Conservation (phyloP, 2,888 invertebrate species). For the Sesia apiformis region DNA sequence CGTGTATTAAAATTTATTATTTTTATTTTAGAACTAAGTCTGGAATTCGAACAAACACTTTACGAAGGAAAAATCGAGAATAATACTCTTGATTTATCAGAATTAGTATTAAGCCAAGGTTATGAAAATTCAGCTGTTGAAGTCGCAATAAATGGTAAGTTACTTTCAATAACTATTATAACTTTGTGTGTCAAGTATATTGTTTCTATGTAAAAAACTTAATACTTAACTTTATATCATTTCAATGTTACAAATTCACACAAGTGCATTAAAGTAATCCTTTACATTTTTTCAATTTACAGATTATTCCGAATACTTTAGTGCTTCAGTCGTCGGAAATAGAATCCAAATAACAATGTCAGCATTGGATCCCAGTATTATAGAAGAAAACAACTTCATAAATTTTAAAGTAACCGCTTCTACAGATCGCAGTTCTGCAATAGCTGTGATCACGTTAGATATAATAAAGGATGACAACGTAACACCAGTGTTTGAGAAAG, state of each 20-base stretch:
- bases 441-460: conserved; percentile 35
- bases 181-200: too few relatives aligned
- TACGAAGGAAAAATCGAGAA: conserved; percentile 39
- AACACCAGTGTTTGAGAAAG: conserved; percentile 39
- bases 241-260: too few relatives aligned
- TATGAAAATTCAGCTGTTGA: conserved; percentile 23
- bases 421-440: conserved; percentile 22
- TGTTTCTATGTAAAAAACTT: too few relatives aligned
- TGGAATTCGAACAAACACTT: conserved; percentile 32
- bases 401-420: conserved; percentile 32
- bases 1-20: background rate
- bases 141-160: conserved; percentile 15
- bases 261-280: too few relatives aligned
- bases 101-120: conserved; percentile 32
- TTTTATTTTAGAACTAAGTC: conserved; percentile 25
- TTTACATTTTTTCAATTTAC: conserved; percentile 13
- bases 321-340: conserved; percentile 19
- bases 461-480: conserved; percentile 43
- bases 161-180: too few relatives aligned
- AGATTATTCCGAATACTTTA: conserved; percentile 33
- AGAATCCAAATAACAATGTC: conserved; percentile 32
- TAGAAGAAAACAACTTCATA: conserved; percentile 35
- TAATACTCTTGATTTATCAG: conserved; percentile 22
- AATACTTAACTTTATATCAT: background rate
- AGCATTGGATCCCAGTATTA: conserved; percentile 21